Percentiles rank a stretch among this genome's conserved stretches.
These are phyloP conservation scores for Ascaphus truei DNA, from an alignment of 2,113 vertebrate genomes.

Conservation along the genomic window DNA sequence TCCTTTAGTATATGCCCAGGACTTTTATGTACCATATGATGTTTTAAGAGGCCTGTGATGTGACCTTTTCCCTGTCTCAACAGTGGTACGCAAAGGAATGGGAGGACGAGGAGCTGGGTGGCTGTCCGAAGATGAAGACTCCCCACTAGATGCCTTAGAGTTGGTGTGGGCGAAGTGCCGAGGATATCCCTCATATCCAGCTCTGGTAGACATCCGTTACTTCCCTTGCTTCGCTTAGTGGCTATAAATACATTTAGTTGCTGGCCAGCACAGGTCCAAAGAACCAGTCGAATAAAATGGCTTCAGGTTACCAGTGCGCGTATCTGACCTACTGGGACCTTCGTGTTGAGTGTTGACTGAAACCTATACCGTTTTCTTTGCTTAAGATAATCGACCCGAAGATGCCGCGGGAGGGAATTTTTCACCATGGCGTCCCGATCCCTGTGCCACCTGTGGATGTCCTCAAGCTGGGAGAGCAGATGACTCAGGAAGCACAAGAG, in stretches of 20 bases:
- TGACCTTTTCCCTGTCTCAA: constrained; percentile 16
- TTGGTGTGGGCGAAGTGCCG: constrained; percentile 98
- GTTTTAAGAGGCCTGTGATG: constrained; percentile 17
- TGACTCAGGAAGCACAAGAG: constrained; percentile 96
- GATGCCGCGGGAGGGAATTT: constrained; percentile 97
- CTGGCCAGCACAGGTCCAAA: background rate
- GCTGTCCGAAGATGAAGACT: constrained; percentile 91
- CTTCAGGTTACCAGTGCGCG: background rate
- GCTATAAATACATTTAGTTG: background rate
- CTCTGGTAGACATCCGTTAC: constrained; percentile 73
- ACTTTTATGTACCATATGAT: constrained; percentile 2
- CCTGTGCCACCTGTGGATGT: constrained; percentile 94
- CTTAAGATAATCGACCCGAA: constrained; percentile 94
- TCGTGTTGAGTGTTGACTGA: background rate
- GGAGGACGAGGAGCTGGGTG: constrained; percentile 77
- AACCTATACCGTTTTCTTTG: constrained; percentile 13
- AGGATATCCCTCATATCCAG: constrained; percentile 95
- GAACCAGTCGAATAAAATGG: background rate
- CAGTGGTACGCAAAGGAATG: constrained; percentile 87
- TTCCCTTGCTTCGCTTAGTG: background rate
- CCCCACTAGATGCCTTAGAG: constrained; percentile 88
- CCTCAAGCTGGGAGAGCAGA: constrained; percentile 95
- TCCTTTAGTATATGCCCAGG: too few relatives aligned
- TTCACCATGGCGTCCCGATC: constrained; percentile 93
- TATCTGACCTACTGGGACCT: constrained; percentile 9